Percentiles rank a stretch among this genome's conserved stretches.
Conservation (phyloP, 2,113 vertebrate genomes). For the Miniopterus natalensis region DNA sequence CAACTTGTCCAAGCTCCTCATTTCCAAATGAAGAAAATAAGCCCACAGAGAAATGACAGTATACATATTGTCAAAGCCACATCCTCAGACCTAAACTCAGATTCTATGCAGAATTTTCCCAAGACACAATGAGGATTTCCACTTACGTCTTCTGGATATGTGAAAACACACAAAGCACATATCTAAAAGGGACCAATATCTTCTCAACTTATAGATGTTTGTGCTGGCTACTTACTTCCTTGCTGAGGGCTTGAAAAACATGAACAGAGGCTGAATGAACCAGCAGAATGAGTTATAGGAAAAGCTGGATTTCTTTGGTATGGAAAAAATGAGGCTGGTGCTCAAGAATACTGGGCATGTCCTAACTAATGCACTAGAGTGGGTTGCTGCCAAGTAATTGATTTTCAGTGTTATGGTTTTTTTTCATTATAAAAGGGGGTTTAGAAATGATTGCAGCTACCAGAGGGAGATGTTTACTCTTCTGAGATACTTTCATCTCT, state of each 20-base stretch:
- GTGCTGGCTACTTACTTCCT: not conserved
- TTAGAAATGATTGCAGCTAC: slow-evolving; percentile 14
- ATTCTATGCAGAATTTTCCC: not conserved
- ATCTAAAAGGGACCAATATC: not conserved
- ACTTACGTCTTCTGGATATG: slow-evolving; percentile 1
- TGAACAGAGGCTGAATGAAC: not conserved
- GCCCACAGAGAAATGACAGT: not conserved
- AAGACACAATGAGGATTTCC: not conserved
- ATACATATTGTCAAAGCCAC: not conserved
- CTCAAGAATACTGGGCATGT: not conserved
- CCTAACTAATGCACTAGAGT: not conserved
- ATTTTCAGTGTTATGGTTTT: not conserved
- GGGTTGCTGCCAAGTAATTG: not conserved
- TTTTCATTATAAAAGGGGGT: not conserved
- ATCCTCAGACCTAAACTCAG: not conserved
- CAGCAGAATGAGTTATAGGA: not conserved
- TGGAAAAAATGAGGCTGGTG: not conserved
- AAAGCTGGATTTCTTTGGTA: not conserved
- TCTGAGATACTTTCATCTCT: slow-evolving; percentile 42
- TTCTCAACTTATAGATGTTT: not conserved
- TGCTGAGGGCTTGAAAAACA: slow-evolving; percentile 22
- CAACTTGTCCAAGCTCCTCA: not conserved
- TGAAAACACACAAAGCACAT: not conserved
- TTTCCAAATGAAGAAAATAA: slow-evolving; percentile 59
- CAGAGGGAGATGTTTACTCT: not conserved